Percentiles rank a stretch among this genome's conserved stretches.
These are phyloP conservation scores for Amiota communis DNA, from an alignment of 2,888 invertebrate genomes.

Conservation along the genomic window DNA sequence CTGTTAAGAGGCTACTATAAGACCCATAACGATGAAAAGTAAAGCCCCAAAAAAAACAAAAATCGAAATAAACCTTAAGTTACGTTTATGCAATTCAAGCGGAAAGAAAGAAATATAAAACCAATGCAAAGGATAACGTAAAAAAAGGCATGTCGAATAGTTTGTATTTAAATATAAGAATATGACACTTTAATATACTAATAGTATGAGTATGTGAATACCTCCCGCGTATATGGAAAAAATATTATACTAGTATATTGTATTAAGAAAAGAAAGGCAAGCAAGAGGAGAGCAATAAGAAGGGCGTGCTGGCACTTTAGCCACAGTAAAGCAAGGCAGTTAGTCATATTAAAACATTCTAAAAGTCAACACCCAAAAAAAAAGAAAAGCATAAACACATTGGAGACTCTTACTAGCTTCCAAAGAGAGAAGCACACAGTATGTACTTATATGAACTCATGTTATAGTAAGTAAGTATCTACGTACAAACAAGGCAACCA, in stretches of 20 bases:
- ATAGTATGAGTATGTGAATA: not conserved
- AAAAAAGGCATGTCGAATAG: slow-evolving; percentile 47
- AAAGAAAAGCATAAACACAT: slow-evolving; percentile 45
- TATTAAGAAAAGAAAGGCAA: not conserved
- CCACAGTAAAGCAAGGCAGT: slow-evolving; percentile 47
- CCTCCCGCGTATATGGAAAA: slow-evolving; percentile 50
- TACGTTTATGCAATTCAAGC: slow-evolving; percentile 54
- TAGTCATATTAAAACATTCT: slow-evolving; percentile 68
- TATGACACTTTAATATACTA: not conserved
- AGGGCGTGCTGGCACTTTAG: slow-evolving; percentile 24
- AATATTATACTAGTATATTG: slow-evolving; percentile 30
- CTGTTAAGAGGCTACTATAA: slow-evolving; percentile 50
- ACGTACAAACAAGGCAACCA: slow-evolving; percentile 52
- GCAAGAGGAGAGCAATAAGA: not conserved
- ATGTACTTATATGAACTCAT: too few relatives aligned
- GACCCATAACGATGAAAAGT: slow-evolving; percentile 33
- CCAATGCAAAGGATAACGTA: slow-evolving; percentile 62
- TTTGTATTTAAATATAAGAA: slow-evolving; percentile 48
- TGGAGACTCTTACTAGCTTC: not conserved
- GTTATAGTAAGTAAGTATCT: not conserved
- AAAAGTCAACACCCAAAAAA: slow-evolving; percentile 66
- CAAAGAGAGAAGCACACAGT: slow-evolving; percentile 36
- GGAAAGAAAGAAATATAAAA: slow-evolving; percentile 39
- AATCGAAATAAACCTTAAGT: not conserved
- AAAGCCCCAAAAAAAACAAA: not conserved